phyloP scores from a whole-genome alignment of 2,113 vertebrate genomes.

The Grammomys dolichurus region DNA sequence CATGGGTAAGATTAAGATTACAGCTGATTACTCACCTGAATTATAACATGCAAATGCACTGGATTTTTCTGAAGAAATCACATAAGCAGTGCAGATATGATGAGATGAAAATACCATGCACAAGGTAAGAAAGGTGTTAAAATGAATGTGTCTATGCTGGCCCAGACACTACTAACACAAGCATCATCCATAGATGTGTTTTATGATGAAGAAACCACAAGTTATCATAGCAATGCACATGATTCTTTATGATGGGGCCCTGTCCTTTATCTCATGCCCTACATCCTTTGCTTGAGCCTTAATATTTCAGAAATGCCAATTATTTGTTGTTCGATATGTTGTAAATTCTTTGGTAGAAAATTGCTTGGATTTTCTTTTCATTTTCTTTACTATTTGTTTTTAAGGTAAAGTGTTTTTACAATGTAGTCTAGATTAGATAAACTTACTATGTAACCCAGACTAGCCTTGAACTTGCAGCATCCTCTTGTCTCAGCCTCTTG shows the following conservation, averaged over 20 bases:
- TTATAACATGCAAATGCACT: background rate
- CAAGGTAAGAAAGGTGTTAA: background rate
- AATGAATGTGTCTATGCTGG: background rate
- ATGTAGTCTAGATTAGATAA: background rate
- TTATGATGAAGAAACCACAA: background rate
- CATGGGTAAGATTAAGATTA: background rate
- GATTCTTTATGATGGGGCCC: background rate
- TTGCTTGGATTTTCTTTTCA: background rate
- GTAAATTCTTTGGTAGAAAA: background rate
- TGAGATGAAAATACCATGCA: background rate
- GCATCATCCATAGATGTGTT: background rate
- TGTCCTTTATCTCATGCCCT: background rate
- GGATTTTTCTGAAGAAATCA: background rate
- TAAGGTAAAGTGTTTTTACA: background rate
- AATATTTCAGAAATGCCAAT: slow-evolving; percentile 14
- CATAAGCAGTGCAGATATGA: background rate
- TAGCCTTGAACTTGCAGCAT: background rate
- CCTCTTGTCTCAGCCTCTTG: background rate
- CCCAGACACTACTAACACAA: background rate
- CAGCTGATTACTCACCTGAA: background rate
- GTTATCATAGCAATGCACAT: background rate
- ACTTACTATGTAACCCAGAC: background rate
- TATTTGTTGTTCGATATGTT: background rate
- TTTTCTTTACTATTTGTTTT: background rate
- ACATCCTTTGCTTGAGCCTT: background rate